Evolutionary conservation across 2,888 invertebrate genomes (phyloP), one percentile per base, ranked within the genome.

Genomic region (Octodonta nipae): DNA sequence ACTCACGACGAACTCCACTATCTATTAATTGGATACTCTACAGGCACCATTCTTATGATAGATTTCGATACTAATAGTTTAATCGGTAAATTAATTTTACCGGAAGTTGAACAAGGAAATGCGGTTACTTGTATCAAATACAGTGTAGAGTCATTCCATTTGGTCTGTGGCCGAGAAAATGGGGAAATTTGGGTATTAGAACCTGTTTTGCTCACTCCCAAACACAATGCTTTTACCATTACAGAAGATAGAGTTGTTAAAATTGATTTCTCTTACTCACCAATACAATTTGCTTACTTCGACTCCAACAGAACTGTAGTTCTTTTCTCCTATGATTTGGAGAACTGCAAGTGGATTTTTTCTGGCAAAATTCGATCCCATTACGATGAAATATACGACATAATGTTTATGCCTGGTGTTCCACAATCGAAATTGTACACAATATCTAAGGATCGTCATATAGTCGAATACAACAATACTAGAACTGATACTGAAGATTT

Each of bases 361-460:
- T 36, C 71, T 13, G 78, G 73, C 7, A 77, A 76, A 52, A 67
- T 71, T 39, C 61, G 71, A 28, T 64, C 73, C 0, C 79, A 80
- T 52, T 70, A 67, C 44, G 67, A 68, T 37, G 60, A 66, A 1
- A 66, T 80, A 22, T 63, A 59, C 1, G 63, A 70, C 15, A 52
- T 78, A 2, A 55, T 70, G 40, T 78, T 78, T 49, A 54, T 67
- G 3, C 58, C 66, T 1, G 56, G 58, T 2, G 66, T 63, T 26
- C 43, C 49, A 0, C 36, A 40, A 1, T 47, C 43, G 7, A 66
- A 67, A 35, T 56, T 79, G 1, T 54, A 73, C 26, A 72, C 76
- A 0, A 50, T 78, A 15, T 73, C 73, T 1, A 56, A 62, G 25
- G 79, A 79, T 50, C 60, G 69, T 22, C 57, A 66, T 36, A 32